Percentiles rank a stretch among this genome's conserved stretches.
These are phyloP conservation scores for Leptinotarsa haldemani DNA, from an alignment of 2,888 invertebrate species.

Conservation along the genomic window DNA sequence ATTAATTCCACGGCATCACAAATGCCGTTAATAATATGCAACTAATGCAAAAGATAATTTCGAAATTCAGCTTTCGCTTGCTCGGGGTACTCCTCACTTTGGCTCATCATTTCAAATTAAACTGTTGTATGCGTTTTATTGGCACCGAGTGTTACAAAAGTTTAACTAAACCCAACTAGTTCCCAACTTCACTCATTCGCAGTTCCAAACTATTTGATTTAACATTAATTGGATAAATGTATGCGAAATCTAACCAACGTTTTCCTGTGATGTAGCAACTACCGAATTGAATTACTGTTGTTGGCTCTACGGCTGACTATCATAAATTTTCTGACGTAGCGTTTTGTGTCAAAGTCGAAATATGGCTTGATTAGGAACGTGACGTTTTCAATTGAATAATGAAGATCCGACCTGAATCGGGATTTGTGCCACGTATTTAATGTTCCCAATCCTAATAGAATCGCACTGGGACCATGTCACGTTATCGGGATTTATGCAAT, in stretches of 20 bases:
- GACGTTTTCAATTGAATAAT: slow-evolving; percentile 33
- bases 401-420: slow-evolving; percentile 25
- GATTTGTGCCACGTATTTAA: slow-evolving; percentile 30
- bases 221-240: slow-evolving; percentile 13
- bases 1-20: not conserved
- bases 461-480: slow-evolving; percentile 20
- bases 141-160: not conserved
- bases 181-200: slow-evolving; percentile 6
- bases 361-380: slow-evolving; percentile 11
- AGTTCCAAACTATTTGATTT: slow-evolving; percentile 7
- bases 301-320: not conserved
- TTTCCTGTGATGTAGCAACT: not conserved
- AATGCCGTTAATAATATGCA: not conserved
- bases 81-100: not conserved
- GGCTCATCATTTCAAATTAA: not conserved
- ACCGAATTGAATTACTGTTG: not conserved
- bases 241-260: not conserved
- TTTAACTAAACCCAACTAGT: slow-evolving; percentile 8
- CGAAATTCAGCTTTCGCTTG: not conserved
- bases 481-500: slow-evolving; percentile 24
- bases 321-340: not conserved
- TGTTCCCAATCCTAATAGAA: slow-evolving; percentile 35
- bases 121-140: not conserved
- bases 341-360: slow-evolving; percentile 10
- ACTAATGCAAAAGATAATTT: not conserved